These are phyloP conservation scores for Ips typographus DNA, from an alignment of 1,140 invertebrate genomes.

Conservation along the genomic window DNA sequence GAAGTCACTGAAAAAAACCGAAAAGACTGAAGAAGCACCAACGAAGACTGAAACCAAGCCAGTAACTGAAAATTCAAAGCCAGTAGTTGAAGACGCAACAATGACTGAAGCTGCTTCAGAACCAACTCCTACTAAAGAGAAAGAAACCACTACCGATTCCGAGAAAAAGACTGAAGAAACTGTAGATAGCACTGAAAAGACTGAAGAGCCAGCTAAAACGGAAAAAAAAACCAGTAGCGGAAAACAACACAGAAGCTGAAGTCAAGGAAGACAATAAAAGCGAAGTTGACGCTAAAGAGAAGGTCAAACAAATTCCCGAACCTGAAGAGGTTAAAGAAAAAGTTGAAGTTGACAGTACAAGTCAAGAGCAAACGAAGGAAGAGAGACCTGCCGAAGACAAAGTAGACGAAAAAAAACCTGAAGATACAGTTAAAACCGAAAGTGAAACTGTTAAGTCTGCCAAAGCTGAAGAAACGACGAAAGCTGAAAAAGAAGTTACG, in stretches of 20 bases:
- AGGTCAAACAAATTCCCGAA: too few species aligned
- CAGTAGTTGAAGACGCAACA: neutral
- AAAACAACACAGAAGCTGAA: conserved; percentile 1
- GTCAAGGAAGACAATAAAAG: neutral
- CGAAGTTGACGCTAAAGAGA: neutral
- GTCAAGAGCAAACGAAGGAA: neutral
- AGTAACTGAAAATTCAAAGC: neutral
- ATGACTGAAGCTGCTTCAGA: neutral
- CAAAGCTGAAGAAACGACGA: too few species aligned
- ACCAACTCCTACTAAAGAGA: neutral
- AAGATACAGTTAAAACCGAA: neutral
- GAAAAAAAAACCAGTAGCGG: conserved; percentile 7
- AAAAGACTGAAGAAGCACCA: conserved; percentile 23
- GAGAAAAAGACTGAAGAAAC: conserved; percentile 9
- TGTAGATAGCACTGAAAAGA: conserved; percentile 16
- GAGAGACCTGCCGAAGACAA: neutral
- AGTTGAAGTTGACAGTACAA: conserved; percentile 9
- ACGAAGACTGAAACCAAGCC: neutral
- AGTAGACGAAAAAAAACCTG: conserved; percentile 6
- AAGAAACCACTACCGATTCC: neutral
- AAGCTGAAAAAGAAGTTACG: too few species aligned
- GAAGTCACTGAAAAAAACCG: conserved; percentile 11
- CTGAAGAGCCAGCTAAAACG: neutral
- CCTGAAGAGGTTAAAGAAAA: too few species aligned
- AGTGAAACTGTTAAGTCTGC: neutral